Evolutionary conservation across 2,113 vertebrate genomes (phyloP).

Genomic region (Donacobius atricapilla): DNA sequence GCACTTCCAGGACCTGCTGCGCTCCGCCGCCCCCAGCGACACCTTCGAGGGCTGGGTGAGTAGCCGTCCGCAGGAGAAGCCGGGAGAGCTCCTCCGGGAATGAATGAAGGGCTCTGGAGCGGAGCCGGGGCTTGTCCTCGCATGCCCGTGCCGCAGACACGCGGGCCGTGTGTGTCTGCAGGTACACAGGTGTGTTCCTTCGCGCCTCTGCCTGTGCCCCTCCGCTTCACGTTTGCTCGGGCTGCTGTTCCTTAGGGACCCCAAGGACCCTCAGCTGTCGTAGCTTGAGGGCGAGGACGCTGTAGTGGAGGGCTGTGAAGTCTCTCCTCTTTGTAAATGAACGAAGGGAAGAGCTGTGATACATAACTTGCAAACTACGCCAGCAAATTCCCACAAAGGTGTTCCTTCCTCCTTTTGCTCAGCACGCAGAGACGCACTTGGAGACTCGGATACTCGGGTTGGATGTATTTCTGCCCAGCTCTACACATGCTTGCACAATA

Average conservation of each 20-base stretch:
- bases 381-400: background rate
- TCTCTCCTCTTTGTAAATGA: background rate
- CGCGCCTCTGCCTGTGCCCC: accelerated
- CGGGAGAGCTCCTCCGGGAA: background rate
- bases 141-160: background rate
- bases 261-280: background rate
- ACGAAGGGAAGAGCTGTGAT: background rate
- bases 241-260: background rate
- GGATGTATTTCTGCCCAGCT: background rate
- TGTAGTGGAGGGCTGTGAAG: background rate
- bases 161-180: background rate
- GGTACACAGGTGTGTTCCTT: background rate
- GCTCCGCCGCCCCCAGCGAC: constrained; percentile 78
- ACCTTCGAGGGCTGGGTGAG: constrained; percentile 96
- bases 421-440: accelerated
- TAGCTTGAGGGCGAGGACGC: background rate
- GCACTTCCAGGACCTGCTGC: constrained; percentile 86
- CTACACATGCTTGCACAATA: background rate
- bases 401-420: background rate
- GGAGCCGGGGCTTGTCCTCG: constrained; percentile 7
- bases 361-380: background rate
- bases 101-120: background rate
- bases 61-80: background rate
- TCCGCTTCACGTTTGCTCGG: accelerated
- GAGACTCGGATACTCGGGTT: background rate